A percentile compares a stretch with the other conserved stretches of the same genome.
phyloP scores from a whole-genome alignment of 23 tunicate species.

The Oikopleura dioica region DNA sequence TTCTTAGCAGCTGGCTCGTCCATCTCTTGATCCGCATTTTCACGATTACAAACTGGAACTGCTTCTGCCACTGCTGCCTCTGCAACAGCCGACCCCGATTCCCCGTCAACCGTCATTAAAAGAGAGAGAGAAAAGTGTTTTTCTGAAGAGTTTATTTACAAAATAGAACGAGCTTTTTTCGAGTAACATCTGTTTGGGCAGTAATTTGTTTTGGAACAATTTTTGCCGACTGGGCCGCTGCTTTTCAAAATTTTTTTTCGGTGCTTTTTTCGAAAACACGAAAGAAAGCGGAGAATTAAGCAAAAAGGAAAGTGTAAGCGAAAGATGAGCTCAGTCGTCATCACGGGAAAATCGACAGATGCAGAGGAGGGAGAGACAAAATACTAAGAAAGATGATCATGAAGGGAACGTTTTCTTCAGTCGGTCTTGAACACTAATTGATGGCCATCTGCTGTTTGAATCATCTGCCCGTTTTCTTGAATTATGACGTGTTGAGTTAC shows the following conservation, averaged over 20 bases:
- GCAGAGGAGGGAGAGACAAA: not conserved
- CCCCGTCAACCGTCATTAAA: too few species aligned
- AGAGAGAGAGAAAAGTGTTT: too few species aligned
- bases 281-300: not conserved
- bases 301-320: not conserved
- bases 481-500: slow-evolving; percentile 1
- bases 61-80: too few species aligned
- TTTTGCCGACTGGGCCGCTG: too few species aligned
- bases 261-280: too few species aligned
- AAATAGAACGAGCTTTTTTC: too few species aligned
- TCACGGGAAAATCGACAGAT: not conserved
- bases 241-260: too few species aligned
- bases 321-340: not conserved
- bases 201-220: too few species aligned
- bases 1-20: not conserved
- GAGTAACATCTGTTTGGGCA: too few species aligned
- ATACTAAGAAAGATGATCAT: not conserved
- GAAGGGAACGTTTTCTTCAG: not conserved
- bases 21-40: not conserved
- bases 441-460: not conserved
- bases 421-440: slow-evolving; percentile 4
- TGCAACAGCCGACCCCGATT: too few species aligned
- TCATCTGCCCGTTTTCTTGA: not conserved
- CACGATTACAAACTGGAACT: too few species aligned
- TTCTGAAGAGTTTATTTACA: too few species aligned